Conservation (phyloP, 2,113 vertebrate genomes). For the Channa argus region DNA sequence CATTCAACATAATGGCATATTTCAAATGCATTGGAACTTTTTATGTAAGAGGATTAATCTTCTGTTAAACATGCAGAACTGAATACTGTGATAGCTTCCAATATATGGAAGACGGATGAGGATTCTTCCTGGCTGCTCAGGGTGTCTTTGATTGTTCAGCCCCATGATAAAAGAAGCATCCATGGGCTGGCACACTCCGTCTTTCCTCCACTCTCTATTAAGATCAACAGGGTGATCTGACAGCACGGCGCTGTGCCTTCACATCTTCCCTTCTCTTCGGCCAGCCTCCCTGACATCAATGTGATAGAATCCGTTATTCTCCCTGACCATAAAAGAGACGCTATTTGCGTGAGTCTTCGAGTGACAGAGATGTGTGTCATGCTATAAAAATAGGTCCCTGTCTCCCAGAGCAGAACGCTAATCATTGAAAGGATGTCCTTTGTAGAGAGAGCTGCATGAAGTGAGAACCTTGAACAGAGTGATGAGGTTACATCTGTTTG, state of each 20-base stretch:
- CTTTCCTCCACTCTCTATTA: conserved; percentile 19
- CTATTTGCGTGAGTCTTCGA: conserved; percentile 55
- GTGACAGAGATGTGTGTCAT: conserved; percentile 28
- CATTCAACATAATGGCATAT: no score
- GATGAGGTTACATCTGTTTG: conserved; percentile 6
- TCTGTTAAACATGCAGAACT: no score
- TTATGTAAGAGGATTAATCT: no score
- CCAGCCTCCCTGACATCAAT: conserved; percentile 24
- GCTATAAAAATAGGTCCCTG: conserved; percentile 21
- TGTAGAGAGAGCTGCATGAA: conserved; percentile 26
- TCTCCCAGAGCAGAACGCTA: conserved; percentile 17
- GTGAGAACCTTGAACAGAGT: conserved; percentile 20
- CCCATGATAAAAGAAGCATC: not conserved
- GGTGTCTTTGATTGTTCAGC: not conserved
- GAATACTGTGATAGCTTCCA: not conserved
- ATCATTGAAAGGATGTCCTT: conserved; percentile 31
- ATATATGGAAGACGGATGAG: conserved; percentile 17
- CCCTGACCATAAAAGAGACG: conserved; percentile 41
- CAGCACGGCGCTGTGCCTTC: conserved; percentile 8
- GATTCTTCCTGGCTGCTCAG: not conserved
- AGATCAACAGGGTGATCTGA: conserved; percentile 13
- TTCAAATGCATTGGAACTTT: no score
- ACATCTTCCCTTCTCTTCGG: not conserved
- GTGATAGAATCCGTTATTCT: conserved; percentile 18
- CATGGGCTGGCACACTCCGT: not conserved